Base-by-base conservation (phyloP, 2,113 vertebrate species). In the Oryzias celebensis region DNA sequence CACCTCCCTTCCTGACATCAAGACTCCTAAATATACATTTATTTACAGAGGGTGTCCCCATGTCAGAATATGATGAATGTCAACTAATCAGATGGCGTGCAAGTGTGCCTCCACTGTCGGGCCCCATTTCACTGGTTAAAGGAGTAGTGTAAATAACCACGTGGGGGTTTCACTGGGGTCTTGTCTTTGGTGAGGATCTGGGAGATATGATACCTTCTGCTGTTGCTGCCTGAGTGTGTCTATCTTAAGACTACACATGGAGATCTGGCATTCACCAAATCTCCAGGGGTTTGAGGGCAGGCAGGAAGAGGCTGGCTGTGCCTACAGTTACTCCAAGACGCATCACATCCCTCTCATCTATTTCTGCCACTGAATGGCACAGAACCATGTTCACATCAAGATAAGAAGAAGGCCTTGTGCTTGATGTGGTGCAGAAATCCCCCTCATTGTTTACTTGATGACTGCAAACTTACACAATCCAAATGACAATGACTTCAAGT, bases 211-310 rank as follows among this genome's bases (percentile, higher is more conserved):
- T 91, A 89, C 70, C 70, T 68, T 67, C 63, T 76, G 79, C 84
- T 89, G 87, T 87, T 88, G 87, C 88, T 89, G 88, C 85, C 88
- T 82, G 80, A 80, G 83, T 69, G 75, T 71, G 82, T 89, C 89
- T 91, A 91, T 91, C 89, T 90, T 90, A 87, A 86, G 89, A 89
- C 88, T 83, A 84, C 85, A 88, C 89, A 88, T 86, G 88, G 89
- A 87, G 85, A 83, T 88, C 86, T 91, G 89, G 85, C 87, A 91
- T 91, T 85, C 88, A 73, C 78, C 80, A 76, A 84, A 80, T 90
- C 88, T 84, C 88, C 62, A 68, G 64, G 82, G 88, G 85, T 88
- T 84, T 85, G 65, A 70, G 77, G 82, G 81, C 61, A 71, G 67
- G 72, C 73, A 81, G 82, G 64, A 49, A 79, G 80, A 88, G 75